Percentiles rank a stretch among this genome's conserved stretches.
Conservation (phyloP, 2,113 vertebrate species). For the Brachionichthys hirsutus region DNA sequence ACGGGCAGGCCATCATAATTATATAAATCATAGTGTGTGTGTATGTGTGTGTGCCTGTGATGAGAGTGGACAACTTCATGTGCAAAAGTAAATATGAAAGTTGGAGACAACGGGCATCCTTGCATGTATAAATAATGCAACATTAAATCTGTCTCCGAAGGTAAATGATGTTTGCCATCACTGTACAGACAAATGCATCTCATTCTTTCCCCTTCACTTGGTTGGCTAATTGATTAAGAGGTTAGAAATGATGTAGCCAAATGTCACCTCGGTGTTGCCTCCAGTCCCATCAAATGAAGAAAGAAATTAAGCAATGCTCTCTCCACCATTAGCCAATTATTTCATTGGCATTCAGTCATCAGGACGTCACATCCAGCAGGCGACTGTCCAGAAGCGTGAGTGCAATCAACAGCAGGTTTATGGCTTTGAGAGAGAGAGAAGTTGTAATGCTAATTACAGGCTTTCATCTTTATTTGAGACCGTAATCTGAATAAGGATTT, state of each 20-base stretch:
- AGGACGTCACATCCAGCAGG: slow-evolving; percentile 28
- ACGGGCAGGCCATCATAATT: slow-evolving; percentile 26
- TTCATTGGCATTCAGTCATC: slow-evolving; percentile 38
- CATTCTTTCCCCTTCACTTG: slow-evolving; percentile 45
- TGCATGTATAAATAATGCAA: slow-evolving; percentile 23
- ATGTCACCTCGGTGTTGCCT: slow-evolving; percentile 50
- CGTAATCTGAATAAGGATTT: neutral
- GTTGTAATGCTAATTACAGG: slow-evolving; percentile 20
- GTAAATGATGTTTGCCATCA: slow-evolving; percentile 33
- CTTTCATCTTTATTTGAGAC: slow-evolving; percentile 14
- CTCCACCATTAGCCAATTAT: slow-evolving; percentile 60
- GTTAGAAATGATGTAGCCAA: slow-evolving; percentile 51
- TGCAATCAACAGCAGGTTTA: slow-evolving; percentile 15
- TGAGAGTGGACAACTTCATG: slow-evolving; percentile 6
- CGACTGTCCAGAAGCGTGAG: slow-evolving; percentile 8
- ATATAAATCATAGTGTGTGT: slow-evolving; percentile 22
- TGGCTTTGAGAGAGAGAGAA: slow-evolving; percentile 27
- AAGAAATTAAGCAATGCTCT: slow-evolving; percentile 61
- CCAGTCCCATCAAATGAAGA: slow-evolving; percentile 49
- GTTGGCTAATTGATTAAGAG: slow-evolving; percentile 57
- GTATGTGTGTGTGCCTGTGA: neutral
- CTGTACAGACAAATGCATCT: slow-evolving; percentile 35
- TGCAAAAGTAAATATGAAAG: neutral
- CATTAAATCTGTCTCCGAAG: slow-evolving; percentile 30
- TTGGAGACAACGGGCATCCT: neutral